phyloP scores from a whole-genome alignment of 2,113 vertebrate species.

The Seriola quinqueradiata region DNA sequence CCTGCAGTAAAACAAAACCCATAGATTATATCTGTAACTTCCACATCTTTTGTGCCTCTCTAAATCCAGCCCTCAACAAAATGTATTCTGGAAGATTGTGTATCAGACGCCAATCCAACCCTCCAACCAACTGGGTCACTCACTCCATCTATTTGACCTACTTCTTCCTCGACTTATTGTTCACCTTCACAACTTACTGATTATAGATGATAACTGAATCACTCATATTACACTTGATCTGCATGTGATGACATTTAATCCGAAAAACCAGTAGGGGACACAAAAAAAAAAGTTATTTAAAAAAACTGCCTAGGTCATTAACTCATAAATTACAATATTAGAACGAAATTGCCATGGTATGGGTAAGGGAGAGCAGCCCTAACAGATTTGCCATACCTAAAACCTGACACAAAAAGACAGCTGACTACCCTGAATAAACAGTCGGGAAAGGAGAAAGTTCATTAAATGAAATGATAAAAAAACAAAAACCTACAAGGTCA shows the following conservation, averaged over 20 bases:
- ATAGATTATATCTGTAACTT: not conserved
- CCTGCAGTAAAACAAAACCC: not conserved
- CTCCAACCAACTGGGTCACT: conserved; percentile 27
- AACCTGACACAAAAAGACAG: conserved; percentile 2
- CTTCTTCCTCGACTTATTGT: not conserved
- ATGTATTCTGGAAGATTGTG: conserved; percentile 27
- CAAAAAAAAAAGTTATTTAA: not conserved
- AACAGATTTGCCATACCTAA: conserved; percentile 22
- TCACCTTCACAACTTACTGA: conserved; percentile 1
- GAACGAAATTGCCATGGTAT: conserved; percentile 35
- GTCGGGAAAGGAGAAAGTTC: conserved; percentile 19
- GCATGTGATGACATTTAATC: not conserved
- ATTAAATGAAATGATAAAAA: conserved; percentile 25
- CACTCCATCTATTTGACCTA: conserved; percentile 6
- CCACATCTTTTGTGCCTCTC: conserved; percentile 57
- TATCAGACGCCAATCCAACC: conserved; percentile 18
- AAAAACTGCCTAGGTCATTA: not conserved
- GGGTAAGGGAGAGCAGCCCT: conserved; percentile 31
- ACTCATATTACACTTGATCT: conserved; percentile 16
- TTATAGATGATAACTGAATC: conserved; percentile 4
- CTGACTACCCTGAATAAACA: conserved; percentile 14
- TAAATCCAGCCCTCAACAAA: conserved; percentile 48
- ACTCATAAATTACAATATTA: conserved; percentile 10
- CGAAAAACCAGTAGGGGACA: conserved; percentile 7
- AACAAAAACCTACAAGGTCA: conserved; percentile 12